A percentile compares a stretch with the other conserved stretches of the same genome.
These are phyloP conservation scores for Cryptosula pallasiana DNA, from an alignment of 2,888 invertebrate species.

Conservation along the genomic window DNA sequence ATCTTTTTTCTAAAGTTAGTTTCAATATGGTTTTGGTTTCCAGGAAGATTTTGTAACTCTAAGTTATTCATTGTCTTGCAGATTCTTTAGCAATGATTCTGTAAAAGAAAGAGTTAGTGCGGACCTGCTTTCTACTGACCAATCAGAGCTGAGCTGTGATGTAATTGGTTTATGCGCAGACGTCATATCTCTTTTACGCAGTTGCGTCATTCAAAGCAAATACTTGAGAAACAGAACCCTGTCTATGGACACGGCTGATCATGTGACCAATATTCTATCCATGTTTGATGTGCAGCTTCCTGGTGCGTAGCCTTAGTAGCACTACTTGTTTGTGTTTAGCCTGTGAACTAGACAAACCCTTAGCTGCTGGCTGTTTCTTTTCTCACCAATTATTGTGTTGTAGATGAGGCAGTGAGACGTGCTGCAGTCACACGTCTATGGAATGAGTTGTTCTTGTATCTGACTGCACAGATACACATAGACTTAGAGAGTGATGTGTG, in stretches of 20 bases:
- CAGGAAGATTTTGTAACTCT: too few relatives aligned
- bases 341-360: too few relatives aligned
- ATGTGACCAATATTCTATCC: constrained; percentile 1
- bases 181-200: background rate
- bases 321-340: too few relatives aligned
- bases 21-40: too few relatives aligned
- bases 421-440: background rate
- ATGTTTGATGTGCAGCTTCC: background rate
- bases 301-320: too few relatives aligned
- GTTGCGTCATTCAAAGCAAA: constrained; percentile 9
- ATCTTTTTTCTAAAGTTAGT: too few relatives aligned
- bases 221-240: background rate
- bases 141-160: constrained; percentile 15
- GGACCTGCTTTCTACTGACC: background rate
- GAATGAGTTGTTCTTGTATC: constrained; percentile 11
- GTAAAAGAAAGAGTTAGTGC: background rate
- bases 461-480: constrained; percentile 1
- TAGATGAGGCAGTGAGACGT: background rate
- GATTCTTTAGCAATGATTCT: background rate
- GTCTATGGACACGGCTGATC: background rate
- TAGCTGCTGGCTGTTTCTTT: too few relatives aligned
- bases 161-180: background rate
- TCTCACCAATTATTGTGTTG: too few relatives aligned
- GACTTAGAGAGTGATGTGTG: background rate
- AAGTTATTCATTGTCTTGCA: too few relatives aligned